Evolutionary conservation across 2,888 invertebrate genomes (phyloP).

Genomic region (Brenthis hecate): DNA sequence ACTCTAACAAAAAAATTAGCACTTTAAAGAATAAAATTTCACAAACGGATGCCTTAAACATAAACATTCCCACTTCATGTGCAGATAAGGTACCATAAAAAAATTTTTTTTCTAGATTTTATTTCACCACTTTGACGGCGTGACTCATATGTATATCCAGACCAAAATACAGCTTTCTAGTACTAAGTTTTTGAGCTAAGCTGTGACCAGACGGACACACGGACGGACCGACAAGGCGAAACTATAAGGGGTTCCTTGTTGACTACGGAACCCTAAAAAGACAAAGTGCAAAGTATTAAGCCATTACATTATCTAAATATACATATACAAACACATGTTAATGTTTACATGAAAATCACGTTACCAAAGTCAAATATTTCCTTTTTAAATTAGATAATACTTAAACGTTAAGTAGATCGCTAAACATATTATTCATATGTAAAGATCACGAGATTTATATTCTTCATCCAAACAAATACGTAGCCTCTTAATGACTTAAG

Average conservation of each 20-base stretch:
- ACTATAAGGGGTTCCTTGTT: neutral
- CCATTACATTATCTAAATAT: neutral
- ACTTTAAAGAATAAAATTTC: too few species aligned
- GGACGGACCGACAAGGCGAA: neutral
- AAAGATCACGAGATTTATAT: constrained; percentile 30
- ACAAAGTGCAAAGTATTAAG: neutral
- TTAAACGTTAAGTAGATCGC: constrained; percentile 25
- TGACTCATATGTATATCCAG: too few species aligned
- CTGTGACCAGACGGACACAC: neutral
- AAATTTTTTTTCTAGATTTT: too few species aligned
- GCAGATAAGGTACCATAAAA: too few species aligned
- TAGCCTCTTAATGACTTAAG: constrained; percentile 22
- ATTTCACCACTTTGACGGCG: too few species aligned
- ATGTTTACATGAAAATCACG: constrained; percentile 18
- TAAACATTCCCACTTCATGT: too few species aligned
- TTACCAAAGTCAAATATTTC: constrained; percentile 19
- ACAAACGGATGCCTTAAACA: too few species aligned
- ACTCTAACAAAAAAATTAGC: too few species aligned
- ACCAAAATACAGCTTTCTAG: too few species aligned
- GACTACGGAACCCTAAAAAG: too few species aligned
- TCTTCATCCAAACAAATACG: constrained; percentile 20
- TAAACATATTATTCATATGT: constrained; percentile 26
- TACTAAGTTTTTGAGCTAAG: too few species aligned
- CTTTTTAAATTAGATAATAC: constrained; percentile 18
- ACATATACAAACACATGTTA: constrained; percentile 7